Percentiles rank a stretch among this genome's conserved stretches.
phyloP scores from a whole-genome alignment of 2,113 vertebrate species.

The Fulica atra region DNA sequence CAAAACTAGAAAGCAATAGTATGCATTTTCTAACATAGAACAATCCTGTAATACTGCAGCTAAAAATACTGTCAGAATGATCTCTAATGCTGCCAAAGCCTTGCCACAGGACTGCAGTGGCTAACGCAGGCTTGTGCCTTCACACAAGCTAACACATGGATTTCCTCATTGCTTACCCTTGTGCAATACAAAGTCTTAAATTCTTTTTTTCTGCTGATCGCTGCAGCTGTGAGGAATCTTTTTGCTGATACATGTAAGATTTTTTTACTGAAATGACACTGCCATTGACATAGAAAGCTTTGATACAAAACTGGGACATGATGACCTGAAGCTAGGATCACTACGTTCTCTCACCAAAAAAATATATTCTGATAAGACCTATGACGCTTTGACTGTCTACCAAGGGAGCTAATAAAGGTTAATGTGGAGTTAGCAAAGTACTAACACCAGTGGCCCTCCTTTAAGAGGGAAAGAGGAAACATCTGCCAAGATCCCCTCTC shows the following conservation, averaged over 20 bases:
- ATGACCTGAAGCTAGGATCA: background rate
- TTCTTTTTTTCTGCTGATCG: conserved; percentile 4
- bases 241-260: background rate
- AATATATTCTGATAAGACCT: background rate
- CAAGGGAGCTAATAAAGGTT: background rate
- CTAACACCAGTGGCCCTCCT: background rate
- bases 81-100: background rate
- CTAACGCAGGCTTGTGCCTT: background rate
- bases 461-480: background rate
- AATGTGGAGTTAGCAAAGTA: background rate
- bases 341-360: background rate
- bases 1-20: background rate
- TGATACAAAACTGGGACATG: background rate
- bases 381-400: background rate
- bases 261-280: background rate
- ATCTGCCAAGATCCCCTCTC: background rate
- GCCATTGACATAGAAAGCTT: background rate
- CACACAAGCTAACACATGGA: background rate
- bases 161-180: conserved; percentile 18
- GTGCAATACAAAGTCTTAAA: conserved; percentile 35
- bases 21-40: background rate
- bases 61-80: background rate
- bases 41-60: background rate
- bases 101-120: background rate
- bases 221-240: conserved; percentile 15